These are phyloP conservation scores for Thereva unica DNA, from an alignment of 2,888 invertebrate species.

Conservation along the genomic window DNA sequence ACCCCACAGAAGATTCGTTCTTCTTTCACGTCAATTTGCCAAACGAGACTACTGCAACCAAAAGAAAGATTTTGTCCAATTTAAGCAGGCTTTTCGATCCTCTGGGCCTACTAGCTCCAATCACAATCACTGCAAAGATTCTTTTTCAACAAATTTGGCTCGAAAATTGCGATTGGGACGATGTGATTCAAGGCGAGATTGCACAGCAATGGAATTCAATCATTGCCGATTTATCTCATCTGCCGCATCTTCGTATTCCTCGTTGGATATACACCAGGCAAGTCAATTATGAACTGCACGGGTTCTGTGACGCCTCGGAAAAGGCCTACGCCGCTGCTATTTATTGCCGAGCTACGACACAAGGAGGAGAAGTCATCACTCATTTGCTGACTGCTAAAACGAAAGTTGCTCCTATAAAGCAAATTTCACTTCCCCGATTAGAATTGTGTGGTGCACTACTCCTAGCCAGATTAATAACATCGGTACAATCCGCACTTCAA, in stretches of 20 bases:
- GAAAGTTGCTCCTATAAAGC: too few relatives aligned
- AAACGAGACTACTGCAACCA: neutral
- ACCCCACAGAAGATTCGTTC: neutral
- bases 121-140: slow-evolving; percentile 1
- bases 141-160: slow-evolving; percentile 8
- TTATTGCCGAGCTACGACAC: neutral
- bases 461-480: too few relatives aligned
- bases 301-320: slow-evolving; percentile 4
- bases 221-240: neutral
- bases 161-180: neutral
- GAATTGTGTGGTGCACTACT: too few relatives aligned
- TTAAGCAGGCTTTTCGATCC: neutral
- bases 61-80: neutral
- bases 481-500: too few relatives aligned
- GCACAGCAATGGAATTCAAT: neutral
- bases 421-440: too few relatives aligned
- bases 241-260: neutral
- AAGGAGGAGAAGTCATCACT: too few relatives aligned
- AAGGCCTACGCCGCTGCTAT: slow-evolving; percentile 14
- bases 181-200: neutral
- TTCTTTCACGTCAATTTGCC: neutral
- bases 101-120: neutral
- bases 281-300: neutral
- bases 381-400: too few relatives aligned
- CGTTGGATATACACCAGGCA: neutral